Evolutionary conservation across 1,140 invertebrate genomes (phyloP), one percentile per base, ranked within the genome.

Genomic region (Drepana arcuata): DNA sequence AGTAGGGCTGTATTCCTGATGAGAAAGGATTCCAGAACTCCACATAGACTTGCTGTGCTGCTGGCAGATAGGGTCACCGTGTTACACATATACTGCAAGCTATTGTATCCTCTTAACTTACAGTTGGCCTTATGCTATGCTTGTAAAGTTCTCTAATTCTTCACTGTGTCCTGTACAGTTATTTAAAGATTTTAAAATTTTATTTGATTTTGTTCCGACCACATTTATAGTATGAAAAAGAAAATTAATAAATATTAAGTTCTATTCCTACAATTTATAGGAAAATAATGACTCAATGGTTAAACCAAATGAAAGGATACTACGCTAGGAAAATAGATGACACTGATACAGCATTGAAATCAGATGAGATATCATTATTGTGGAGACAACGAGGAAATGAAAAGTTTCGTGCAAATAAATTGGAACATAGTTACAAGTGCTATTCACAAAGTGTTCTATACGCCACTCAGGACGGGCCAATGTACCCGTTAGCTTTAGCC

Each of bases 301-400:
- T 80, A 10, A 30, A 57, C 7, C 61, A 80, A 51, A 75, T 80
- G 75, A 50, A 61, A 25, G 13, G 16, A 3, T 36, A 53, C 12
- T 71, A 73, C 51, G 59, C 59, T 9, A 66, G 43, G 11, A 66
- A 73, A 29, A 54, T 31, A 14, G 55, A 35, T 44, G 67, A 77
- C 0, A 25, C 34, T n/a, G 64, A 77, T 35, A 69, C 72, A 15
- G 60, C 72, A 0, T 24, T 60, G 23, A 80, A 80, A 40, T 71
- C 58, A 40, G 69, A 80, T 40, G 56, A 68, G 2, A 47, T 80
- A 4, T 60, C 72, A 2, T 27, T 68, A 14, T 37, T 63, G 2
- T 80, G 75, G 75, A 41, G 72, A 13, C 64, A 73, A 36, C 43
- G 32, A 26, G 75, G 72, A 3, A 80, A 80, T 41, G 68, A 74